Conservation (phyloP, 2,113 vertebrate species). For the Actenoides hombroni region DNA sequence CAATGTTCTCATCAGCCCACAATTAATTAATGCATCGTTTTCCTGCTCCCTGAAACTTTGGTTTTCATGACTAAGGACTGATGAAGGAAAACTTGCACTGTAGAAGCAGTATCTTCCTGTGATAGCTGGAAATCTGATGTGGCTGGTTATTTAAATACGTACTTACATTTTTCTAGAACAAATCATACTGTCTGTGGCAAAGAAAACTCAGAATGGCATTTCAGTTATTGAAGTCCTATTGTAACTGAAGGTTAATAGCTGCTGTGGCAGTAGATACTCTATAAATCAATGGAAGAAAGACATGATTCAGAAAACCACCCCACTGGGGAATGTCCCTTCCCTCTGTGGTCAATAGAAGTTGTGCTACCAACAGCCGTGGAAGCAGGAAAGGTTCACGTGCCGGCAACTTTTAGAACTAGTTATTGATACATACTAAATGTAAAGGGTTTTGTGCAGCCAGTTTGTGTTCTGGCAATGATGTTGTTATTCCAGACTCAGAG, state of each 20-base stretch:
- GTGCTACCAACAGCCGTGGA: neutral
- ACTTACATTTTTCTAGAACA: neutral
- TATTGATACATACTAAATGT: neutral
- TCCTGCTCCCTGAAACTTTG: neutral
- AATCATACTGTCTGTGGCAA: neutral
- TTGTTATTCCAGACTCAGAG: neutral
- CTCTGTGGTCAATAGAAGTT: neutral
- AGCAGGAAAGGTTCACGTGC: neutral
- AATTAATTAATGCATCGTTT: neutral
- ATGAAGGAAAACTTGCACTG: neutral
- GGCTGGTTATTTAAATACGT: neutral
- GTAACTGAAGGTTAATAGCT: constrained; percentile 45
- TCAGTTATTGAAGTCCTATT: constrained; percentile 40
- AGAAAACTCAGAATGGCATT: constrained; percentile 25
- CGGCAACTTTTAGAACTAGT: neutral
- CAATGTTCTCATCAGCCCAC: neutral
- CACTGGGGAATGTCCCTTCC: neutral
- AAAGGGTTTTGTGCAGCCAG: neutral
- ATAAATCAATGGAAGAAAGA: constrained; percentile 54
- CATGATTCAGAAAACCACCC: neutral
- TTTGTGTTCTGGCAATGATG: neutral
- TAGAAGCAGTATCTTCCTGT: neutral
- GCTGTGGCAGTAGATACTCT: constrained; percentile 24
- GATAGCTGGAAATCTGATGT: neutral
- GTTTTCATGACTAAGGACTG: neutral